A percentile compares a stretch with the other conserved stretches of the same genome.
These are phyloP conservation scores for Smutsia temminckii DNA, from an alignment of 2,797 vertebrate species.

Conservation along the genomic window DNA sequence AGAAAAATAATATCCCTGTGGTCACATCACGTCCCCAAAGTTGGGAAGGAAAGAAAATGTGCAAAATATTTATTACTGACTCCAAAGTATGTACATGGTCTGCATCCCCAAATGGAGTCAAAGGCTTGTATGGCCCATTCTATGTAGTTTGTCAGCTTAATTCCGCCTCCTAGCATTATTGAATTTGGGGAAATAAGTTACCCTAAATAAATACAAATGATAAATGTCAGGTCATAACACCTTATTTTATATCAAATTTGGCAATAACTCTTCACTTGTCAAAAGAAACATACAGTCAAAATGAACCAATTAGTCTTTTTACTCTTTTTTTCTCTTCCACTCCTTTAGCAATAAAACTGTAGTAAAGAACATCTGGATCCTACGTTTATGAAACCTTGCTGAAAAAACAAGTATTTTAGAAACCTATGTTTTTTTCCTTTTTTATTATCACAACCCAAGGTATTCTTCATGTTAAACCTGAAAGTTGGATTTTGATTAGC, in stretches of 20 bases:
- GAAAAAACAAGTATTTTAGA: conserved; percentile 16
- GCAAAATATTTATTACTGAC: fast-evolving
- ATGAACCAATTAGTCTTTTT: conserved; percentile 14
- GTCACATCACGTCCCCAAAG: not conserved
- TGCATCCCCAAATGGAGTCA: not conserved
- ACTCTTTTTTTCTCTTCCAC: not conserved
- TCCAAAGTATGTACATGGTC: fast-evolving
- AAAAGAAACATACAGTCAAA: conserved; percentile 21
- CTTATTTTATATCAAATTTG: conserved; percentile 1
- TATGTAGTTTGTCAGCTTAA: fast-evolving
- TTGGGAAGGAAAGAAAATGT: not conserved
- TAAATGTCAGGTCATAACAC: not conserved
- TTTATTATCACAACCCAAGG: not conserved
- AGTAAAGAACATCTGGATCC: conserved; percentile 58
- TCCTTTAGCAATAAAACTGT: not conserved
- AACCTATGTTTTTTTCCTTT: not conserved
- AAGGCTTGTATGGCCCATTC: not conserved
- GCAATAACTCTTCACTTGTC: not conserved
- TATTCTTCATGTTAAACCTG: not conserved
- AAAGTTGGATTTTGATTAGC: too few relatives aligned
- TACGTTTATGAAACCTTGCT: conserved; percentile 57
- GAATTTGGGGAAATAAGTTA: not conserved
- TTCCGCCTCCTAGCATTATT: not conserved
- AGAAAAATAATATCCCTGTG: not conserved
- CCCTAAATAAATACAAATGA: conserved; percentile 7